These are phyloP conservation scores for Sterna hirundo DNA, from an alignment of 2,113 vertebrate genomes.

Conservation along the genomic window DNA sequence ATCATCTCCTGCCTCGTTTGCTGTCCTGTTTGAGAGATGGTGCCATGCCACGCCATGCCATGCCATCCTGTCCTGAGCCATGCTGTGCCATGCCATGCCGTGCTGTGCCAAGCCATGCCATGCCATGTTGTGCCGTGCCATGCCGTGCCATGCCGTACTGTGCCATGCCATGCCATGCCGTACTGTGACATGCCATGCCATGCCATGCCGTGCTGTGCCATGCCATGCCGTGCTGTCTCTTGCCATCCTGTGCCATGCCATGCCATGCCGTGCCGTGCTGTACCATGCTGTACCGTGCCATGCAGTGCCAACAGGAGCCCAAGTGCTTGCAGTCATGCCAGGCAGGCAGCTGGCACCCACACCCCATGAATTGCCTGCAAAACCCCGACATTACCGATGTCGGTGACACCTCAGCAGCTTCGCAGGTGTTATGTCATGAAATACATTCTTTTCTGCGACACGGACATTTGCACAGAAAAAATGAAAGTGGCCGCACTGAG, in stretches of 20 bases:
- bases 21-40: neutral
- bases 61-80: accelerated
- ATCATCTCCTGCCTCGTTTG: neutral
- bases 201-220: accelerated
- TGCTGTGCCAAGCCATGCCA: accelerated
- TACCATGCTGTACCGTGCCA: accelerated
- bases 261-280: accelerated
- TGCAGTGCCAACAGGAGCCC: neutral
- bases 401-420: neutral
- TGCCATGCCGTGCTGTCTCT: accelerated
- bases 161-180: no score
- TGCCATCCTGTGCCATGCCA: neutral
- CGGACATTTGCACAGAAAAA: accelerated
- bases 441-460: neutral
- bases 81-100: accelerated
- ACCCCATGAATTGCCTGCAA: neutral
- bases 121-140: accelerated
- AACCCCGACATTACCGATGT: accelerated
- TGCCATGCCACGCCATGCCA: neutral
- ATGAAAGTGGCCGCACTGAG: accelerated
- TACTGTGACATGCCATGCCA: accelerated
- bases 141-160: accelerated
- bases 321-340: accelerated
- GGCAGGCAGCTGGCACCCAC: neutral
- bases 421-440: no score